phyloP scores from a whole-genome alignment of 2,888 invertebrate species.

The Sesia apiformis region DNA sequence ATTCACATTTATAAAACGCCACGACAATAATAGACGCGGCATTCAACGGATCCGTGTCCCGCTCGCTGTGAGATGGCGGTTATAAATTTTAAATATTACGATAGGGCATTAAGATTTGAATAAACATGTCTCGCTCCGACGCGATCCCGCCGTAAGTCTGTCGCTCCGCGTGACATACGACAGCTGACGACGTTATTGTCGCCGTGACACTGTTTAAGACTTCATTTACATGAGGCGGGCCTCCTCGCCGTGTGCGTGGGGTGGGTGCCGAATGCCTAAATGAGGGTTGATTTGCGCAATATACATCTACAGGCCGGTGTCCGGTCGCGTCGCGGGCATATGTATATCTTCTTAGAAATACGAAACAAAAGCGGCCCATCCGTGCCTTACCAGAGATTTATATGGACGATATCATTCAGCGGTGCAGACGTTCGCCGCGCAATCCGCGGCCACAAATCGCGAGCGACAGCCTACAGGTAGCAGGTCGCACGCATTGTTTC shows the following conservation, averaged over 20 bases:
- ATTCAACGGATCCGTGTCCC: constrained; percentile 12
- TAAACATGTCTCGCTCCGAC: constrained; percentile 48
- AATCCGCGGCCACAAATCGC: constrained; percentile 39
- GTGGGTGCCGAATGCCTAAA: constrained; percentile 8
- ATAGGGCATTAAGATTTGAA: constrained; percentile 56
- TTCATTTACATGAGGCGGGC: constrained; percentile 31
- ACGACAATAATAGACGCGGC: constrained; percentile 19
- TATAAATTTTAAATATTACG: constrained; percentile 60
- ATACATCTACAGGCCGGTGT: constrained; percentile 10
- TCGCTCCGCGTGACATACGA: constrained; percentile 31
- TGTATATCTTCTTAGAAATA: constrained; percentile 20
- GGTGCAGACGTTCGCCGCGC: neutral
- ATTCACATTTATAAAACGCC: constrained; percentile 21
- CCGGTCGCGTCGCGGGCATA: constrained; percentile 13
- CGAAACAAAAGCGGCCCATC: constrained; percentile 46
- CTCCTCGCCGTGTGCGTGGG: constrained; percentile 3
- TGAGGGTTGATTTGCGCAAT: constrained; percentile 5
- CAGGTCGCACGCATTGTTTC: constrained; percentile 64
- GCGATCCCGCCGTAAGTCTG: constrained; percentile 23
- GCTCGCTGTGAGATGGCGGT: constrained; percentile 19
- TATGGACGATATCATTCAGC: constrained; percentile 43
- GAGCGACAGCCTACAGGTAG: constrained; percentile 53
- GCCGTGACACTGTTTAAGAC: constrained; percentile 23
- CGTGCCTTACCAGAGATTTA: constrained; percentile 58
- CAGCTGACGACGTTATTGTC: constrained; percentile 33